These are phyloP conservation scores for Prolemur simus DNA, from an alignment of 2,113 vertebrate species.

Conservation along the genomic window DNA sequence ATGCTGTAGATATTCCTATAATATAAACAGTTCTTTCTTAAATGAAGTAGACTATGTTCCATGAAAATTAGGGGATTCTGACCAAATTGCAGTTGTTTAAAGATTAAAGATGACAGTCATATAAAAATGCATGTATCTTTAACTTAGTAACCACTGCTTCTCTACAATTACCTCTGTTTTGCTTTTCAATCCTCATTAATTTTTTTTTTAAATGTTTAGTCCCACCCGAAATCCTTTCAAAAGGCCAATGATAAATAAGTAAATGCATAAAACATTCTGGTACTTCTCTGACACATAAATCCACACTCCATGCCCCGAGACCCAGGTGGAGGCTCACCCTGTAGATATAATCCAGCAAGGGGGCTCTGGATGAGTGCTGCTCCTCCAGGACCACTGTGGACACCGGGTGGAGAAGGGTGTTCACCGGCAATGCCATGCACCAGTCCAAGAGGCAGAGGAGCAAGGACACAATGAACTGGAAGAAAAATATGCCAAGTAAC, in stretches of 20 bases:
- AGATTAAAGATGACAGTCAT: not conserved
- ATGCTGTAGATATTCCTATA: not conserved
- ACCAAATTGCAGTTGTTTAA: not conserved
- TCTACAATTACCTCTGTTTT: not conserved
- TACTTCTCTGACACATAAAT: not conserved
- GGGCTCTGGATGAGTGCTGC: slow-evolving; percentile 86
- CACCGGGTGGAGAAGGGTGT: slow-evolving; percentile 91
- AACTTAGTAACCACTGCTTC: not conserved
- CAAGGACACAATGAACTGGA: slow-evolving; percentile 95
- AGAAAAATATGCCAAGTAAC: not conserved
- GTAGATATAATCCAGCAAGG: slow-evolving; percentile 97
- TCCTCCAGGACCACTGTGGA: slow-evolving; percentile 89
- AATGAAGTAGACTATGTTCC: not conserved
- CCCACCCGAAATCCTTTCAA: not conserved
- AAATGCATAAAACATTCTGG: not conserved
- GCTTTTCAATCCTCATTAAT: not conserved
- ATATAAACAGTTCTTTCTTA: slow-evolving; percentile 8
- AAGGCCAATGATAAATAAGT: not conserved
- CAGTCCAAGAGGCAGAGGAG: slow-evolving; percentile 97
- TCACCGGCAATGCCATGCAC: slow-evolving; percentile 96
- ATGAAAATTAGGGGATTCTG: not conserved
- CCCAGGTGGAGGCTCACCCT: slow-evolving; percentile 88
- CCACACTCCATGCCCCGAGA: not conserved
- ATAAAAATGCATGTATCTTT: not conserved
- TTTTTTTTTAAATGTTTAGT: not conserved